These are phyloP conservation scores for Ditylenchus dipsaci DNA, from an alignment of 1,140 invertebrate species.

Conservation along the genomic window DNA sequence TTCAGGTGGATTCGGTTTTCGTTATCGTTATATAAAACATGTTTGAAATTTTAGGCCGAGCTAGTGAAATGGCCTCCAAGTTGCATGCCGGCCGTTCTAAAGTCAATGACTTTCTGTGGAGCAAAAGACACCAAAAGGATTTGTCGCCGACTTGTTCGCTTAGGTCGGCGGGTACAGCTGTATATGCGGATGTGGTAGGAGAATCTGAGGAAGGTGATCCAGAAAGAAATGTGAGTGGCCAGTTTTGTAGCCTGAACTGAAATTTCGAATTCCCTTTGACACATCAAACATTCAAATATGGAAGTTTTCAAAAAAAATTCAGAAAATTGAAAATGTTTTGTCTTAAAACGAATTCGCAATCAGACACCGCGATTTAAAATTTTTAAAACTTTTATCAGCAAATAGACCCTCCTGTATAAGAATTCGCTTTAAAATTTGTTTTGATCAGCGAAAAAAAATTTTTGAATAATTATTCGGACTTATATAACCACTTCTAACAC, in stretches of 20 bases:
- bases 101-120: conserved; percentile 38
- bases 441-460: no score
- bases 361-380: no score
- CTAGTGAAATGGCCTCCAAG: conserved; percentile 35
- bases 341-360: no score
- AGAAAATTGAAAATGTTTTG: no score
- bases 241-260: background rate
- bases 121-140: conserved; percentile 20
- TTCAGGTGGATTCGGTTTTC: background rate
- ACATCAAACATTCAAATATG: background rate
- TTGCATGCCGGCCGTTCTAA: conserved; percentile 18
- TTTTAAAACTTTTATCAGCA: no score
- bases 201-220: background rate
- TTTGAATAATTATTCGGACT: no score
- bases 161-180: conserved; percentile 4
- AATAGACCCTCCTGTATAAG: no score
- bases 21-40: background rate
- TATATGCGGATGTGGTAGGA: background rate
- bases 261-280: background rate
- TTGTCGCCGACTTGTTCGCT: background rate
- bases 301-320: background rate
- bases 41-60: conserved; percentile 11
- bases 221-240: background rate
- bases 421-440: no score
- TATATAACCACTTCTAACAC: no score